Evolutionary conservation across 2,113 vertebrate genomes (phyloP).

Genomic region (Zosterops borbonicus): DNA sequence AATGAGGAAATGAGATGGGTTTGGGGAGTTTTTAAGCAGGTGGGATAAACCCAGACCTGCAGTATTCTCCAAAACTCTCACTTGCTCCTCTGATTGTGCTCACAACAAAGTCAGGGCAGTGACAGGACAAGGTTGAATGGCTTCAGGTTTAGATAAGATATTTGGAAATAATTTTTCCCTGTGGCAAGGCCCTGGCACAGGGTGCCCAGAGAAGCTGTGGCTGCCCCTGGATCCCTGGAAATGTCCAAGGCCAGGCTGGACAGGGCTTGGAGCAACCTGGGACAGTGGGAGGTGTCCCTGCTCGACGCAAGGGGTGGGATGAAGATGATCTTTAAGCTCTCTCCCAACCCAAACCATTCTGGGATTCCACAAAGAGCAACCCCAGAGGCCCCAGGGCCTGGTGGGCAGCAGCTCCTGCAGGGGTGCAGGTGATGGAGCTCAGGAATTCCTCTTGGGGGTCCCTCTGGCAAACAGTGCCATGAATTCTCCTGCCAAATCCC

Average conservation of each 20-base stretch:
- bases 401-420: neutral
- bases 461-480: fast-evolving
- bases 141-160: neutral
- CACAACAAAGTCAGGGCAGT: neutral
- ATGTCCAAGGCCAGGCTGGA: neutral
- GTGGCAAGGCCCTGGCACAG: neutral
- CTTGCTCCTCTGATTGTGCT: neutral
- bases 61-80: neutral
- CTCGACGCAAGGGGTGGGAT: neutral
- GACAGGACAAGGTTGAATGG: neutral
- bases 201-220: neutral
- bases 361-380: neutral
- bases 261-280: fast-evolving
- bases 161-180: too few species aligned
- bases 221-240: neutral
- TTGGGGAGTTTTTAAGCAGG: neutral
- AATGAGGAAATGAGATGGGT: too few species aligned
- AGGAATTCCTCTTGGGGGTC: neutral
- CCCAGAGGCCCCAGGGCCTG: neutral
- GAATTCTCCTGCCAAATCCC: neutral
- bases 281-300: fast-evolving
- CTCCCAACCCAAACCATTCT: neutral
- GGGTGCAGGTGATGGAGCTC: neutral
- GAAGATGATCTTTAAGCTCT: neutral
- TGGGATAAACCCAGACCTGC: neutral